Evolutionary conservation across 2,888 invertebrate genomes (phyloP).

Genomic region (Cantharis rufa): DNA sequence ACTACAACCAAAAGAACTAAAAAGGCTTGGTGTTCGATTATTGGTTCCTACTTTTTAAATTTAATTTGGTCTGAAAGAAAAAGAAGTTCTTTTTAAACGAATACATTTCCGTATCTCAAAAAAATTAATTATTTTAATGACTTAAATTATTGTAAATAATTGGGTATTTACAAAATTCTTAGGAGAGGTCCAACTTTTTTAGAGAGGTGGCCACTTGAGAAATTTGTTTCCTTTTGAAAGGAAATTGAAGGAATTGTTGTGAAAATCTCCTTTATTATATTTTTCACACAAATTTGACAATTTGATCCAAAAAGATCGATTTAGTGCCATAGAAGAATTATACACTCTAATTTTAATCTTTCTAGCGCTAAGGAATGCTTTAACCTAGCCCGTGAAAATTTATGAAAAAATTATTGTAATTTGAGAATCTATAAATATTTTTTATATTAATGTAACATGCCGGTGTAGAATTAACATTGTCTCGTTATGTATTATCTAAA

Average conservation of each 20-base stretch:
- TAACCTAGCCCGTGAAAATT: not conserved
- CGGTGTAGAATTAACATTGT: conserved; percentile 14
- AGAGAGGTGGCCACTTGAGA: too few species aligned
- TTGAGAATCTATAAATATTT: not conserved
- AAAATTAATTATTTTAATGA: not conserved
- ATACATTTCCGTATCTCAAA: not conserved
- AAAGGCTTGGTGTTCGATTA: not conserved
- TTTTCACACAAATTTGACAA: too few species aligned
- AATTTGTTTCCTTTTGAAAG: too few species aligned
- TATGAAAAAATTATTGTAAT: not conserved
- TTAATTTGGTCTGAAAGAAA: too few species aligned
- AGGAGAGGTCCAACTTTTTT: not conserved
- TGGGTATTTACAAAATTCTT: not conserved
- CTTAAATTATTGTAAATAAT: not conserved
- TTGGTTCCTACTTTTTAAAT: not conserved
- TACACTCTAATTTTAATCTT: not conserved
- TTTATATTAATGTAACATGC: not conserved
- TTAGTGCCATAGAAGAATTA: too few species aligned
- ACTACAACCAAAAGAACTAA: not conserved
- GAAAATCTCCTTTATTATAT: too few species aligned
- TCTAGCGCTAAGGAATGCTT: not conserved
- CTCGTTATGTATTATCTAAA: conserved; percentile 30
- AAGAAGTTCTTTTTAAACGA: too few species aligned
- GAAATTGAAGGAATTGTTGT: too few species aligned
- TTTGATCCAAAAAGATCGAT: too few species aligned